A percentile compares a stretch with the other conserved stretches of the same genome.
Evolutionary conservation across 2,113 vertebrate genomes (phyloP).

Genomic region (Regulus satrapa): DNA sequence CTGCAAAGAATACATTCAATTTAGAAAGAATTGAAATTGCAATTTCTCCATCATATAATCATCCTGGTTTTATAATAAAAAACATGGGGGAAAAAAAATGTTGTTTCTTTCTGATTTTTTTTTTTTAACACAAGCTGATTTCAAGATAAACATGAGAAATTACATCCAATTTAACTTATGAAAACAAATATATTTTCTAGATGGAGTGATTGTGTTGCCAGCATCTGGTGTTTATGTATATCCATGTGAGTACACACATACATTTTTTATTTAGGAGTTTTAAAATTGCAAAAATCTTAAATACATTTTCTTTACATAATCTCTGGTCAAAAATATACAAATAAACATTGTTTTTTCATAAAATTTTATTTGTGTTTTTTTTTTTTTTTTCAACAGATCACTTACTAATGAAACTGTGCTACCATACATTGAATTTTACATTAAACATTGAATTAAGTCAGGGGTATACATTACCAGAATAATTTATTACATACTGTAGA

Average conservation of each 20-base stretch:
- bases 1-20: background rate
- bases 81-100: accelerated
- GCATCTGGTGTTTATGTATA: background rate
- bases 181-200: background rate
- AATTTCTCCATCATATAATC: background rate
- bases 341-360: background rate
- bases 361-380: too few species aligned
- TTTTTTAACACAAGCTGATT: background rate
- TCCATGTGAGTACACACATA: accelerated
- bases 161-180: background rate
- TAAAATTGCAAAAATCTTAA: background rate
- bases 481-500: background rate
- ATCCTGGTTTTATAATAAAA: background rate
- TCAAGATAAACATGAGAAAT: background rate
- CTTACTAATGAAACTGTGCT: background rate
- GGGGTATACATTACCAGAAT: background rate
- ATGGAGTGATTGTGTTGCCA: background rate
- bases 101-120: background rate
- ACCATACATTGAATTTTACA: background rate
- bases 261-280: background rate
- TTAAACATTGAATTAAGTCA: slow-evolving; percentile 2
- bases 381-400: background rate
- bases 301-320: background rate
- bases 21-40: background rate
- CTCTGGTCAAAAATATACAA: background rate